These are phyloP conservation scores for Megaceryle torquata DNA, from an alignment of 2,113 vertebrate genomes.

Conservation along the genomic window DNA sequence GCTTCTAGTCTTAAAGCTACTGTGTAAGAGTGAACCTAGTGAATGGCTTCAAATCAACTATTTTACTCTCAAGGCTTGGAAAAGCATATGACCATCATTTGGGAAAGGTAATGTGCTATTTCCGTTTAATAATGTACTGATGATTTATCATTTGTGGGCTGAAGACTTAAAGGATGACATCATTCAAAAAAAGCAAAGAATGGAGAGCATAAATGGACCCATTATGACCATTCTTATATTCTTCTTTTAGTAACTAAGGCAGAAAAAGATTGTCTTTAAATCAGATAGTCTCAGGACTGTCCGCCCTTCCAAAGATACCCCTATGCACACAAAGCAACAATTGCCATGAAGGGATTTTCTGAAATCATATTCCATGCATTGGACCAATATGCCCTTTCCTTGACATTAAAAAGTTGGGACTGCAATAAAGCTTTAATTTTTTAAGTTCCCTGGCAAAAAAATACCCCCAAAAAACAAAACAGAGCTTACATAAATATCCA, in stretches of 20 bases:
- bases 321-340: background rate
- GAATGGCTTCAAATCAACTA: background rate
- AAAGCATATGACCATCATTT: background rate
- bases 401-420: background rate
- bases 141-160: background rate
- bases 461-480: background rate
- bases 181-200: background rate
- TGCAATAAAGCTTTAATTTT: background rate
- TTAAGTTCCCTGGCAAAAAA: background rate
- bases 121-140: background rate
- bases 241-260: background rate
- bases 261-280: background rate
- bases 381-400: background rate
- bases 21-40: background rate
- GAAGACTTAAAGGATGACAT: background rate
- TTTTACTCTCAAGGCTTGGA: background rate
- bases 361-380: background rate
- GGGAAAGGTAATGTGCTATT: background rate
- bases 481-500: background rate
- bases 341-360: background rate
- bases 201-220: background rate
- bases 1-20: background rate
- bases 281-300: background rate
- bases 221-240: background rate
- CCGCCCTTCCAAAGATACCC: background rate